These are phyloP conservation scores for Hypomecis atomaria DNA, from an alignment of 2,888 invertebrate genomes.

Conservation along the genomic window DNA sequence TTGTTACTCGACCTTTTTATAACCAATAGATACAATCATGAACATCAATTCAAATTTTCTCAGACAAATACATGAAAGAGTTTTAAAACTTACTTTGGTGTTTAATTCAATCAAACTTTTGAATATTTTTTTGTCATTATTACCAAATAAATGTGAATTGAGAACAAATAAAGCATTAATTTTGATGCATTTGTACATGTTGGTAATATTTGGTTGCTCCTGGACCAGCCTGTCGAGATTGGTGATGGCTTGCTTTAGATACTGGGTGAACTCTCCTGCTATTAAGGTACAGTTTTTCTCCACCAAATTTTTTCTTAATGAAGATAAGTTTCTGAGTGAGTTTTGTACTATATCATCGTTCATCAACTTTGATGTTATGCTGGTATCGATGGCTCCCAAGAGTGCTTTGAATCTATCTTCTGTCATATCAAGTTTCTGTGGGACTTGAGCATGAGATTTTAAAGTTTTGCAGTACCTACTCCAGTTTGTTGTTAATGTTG, in stretches of 20 bases:
- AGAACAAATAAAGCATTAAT: constrained; percentile 88
- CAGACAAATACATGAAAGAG: background rate
- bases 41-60: too few relatives aligned
- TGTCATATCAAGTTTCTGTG: constrained; percentile 84
- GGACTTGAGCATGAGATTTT: constrained; percentile 87
- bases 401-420: constrained; percentile 87
- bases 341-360: constrained; percentile 89
- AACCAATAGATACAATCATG: too few relatives aligned
- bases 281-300: constrained; percentile 74
- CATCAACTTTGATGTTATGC: constrained; percentile 87
- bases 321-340: constrained; percentile 72
- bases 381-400: constrained; percentile 87
- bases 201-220: constrained; percentile 80
- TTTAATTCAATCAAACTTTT: constrained; percentile 90
- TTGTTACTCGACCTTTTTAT: too few relatives aligned
- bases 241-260: constrained; percentile 85
- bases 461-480: constrained; percentile 90
- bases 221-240: constrained; percentile 85
- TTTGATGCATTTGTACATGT: constrained; percentile 86
- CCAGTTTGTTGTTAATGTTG: constrained; percentile 86
- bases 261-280: constrained; percentile 87
- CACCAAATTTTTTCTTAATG: constrained; percentile 72
- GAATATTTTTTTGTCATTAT: constrained; percentile 90
- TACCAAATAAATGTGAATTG: constrained; percentile 89
- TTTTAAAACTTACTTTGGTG: constrained; percentile 84